Evolutionary conservation across 2,888 invertebrate species (phyloP), one percentile per base, ranked within the genome.

Genomic region (Drosophila incognita): DNA sequence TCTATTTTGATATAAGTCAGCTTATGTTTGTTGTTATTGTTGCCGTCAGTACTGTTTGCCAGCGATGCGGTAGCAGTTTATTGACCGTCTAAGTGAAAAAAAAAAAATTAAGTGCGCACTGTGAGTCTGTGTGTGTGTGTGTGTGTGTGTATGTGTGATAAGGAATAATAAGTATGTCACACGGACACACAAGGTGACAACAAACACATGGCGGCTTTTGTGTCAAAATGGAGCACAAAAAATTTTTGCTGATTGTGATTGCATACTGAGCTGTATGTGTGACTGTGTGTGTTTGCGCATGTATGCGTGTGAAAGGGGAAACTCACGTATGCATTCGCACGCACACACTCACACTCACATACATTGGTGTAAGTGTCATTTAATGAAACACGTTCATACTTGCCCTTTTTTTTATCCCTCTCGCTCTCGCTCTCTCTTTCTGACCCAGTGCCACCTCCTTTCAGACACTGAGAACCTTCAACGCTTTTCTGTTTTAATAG

Each of bases 191-290:
- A 60, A 58, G 54, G 61, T 35, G 70, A 62, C 70, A 75, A 70
- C 70, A 74, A 58, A 46, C 49, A 52, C 69, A 77, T 67, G 68
- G 76, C 78, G 68, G 78, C 84, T 83, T 81, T 86, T 88, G 72
- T 79, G 75, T 66, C 73, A 75, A 83, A 83, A 68, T 86, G 73
- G 84, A 86, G 82, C 83, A 84, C 76, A 79, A 87, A 77, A 84
- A 66, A 69, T 70, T 82, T 69, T 63, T 79, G 61, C 80, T 85
- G 69, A 77, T 77, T 80, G 63, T 77, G 74, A 64, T 70, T 74
- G 79, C 53, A 79, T 58, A 59, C 48, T 59, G 18, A 51, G 38
- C 61, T 51, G 46, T 49, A 52, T 36, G 31, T 54, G 29, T 40
- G 54, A 63, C 64, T 59, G 27, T 18, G 2, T 61, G 49, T 69